Evolutionary conservation across 2,888 invertebrate genomes (phyloP), one percentile per base, ranked within the genome.

Genomic region (Periphyllus acericola): DNA sequence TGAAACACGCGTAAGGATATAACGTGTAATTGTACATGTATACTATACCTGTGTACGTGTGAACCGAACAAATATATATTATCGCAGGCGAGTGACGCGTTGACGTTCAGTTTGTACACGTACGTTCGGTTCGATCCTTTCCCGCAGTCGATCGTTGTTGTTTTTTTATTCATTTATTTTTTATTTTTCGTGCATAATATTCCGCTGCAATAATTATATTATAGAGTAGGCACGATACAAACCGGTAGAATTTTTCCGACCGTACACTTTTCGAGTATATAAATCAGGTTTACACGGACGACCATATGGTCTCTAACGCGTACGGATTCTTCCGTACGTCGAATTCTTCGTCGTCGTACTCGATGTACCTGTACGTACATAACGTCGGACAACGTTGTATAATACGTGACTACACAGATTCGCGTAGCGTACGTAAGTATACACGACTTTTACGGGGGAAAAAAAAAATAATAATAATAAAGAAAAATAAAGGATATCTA

Each of bases 291-390:
- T 79, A 36, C 68, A 55, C 71, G 17, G n/a, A 52, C 71, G 79
- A 79, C 79, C 78, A 79, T 86, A 86, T 85, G 84, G 84, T 78
- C 66, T 84, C 66, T 68, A 17, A 17, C 9, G 29, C 29, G 14
- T 29, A 74, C 36, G 52, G 52, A 34, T 60, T 71, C 29, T 71
- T 68, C 9, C n/a, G 32, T 71, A 68, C 46, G 25, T 8, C 14
- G 25, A 40, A 81, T 81, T 71, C 71, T 40, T 85, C 36, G 71
- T 86, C 40, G 78, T 85, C 55, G 40, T 76, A 46, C 46, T 11
- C 46, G 0, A 46, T 46, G 46, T 46, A 46, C 14, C 46, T 5
- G 6, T 46, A 46, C 46, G 14, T 46, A n/a, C n/a, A 46, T 46
- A 9, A 9, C 66, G 29, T n/a, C 46, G 32, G 66, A 85, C 68